Evolutionary conservation across 2,888 invertebrate species (phyloP), one percentile per base, ranked within the genome.

Genomic region (Incurvaria masculella): DNA sequence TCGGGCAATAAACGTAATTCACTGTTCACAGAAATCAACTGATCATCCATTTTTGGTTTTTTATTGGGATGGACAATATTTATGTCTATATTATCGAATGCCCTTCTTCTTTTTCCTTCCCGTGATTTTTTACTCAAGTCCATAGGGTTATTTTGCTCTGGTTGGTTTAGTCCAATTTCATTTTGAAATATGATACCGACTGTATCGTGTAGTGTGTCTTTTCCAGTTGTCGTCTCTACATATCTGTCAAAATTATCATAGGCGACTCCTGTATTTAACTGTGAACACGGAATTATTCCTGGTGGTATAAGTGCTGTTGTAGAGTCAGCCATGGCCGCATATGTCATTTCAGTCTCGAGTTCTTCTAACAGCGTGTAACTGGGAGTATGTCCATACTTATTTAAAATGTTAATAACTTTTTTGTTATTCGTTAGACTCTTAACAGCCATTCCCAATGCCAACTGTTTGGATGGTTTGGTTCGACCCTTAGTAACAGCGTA

Each of bases 41-140:
- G 14, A 47, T n/a, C n/a, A n/a, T 48, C 21, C 19, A 44, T 21
- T 50, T 44, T 40, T 38, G 26, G 27, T n/a, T 14, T 42, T 42
- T 21, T 38, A 41, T 11, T 23, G 16, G 11, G 6, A 43, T 21
- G 38, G 10, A 40, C 45, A 23, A 38, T 43, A 46, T 43, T 46
- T 51, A 27, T 47, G 51, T 44, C 50, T 46, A 51, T 51, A 50
- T 44, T 51, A 50, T 47, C 48, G 33, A 53, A 14, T 54, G 48
- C 53, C 51, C 49, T 52, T 47, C 53, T 50, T 45, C 26, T 21
- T 21, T 52, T 43, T 41, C 40, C 42, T 27, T 53, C 52, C 50
- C 53, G 56, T 39, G 53, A 48, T 21, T 55, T 45, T 47, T 55
- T 57, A 48, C 53, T 53, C 45, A 52, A 52, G 27, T 52, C 54